Conservation (phyloP, 2,888 invertebrate species). For the Steromphala cineraria region DNA sequence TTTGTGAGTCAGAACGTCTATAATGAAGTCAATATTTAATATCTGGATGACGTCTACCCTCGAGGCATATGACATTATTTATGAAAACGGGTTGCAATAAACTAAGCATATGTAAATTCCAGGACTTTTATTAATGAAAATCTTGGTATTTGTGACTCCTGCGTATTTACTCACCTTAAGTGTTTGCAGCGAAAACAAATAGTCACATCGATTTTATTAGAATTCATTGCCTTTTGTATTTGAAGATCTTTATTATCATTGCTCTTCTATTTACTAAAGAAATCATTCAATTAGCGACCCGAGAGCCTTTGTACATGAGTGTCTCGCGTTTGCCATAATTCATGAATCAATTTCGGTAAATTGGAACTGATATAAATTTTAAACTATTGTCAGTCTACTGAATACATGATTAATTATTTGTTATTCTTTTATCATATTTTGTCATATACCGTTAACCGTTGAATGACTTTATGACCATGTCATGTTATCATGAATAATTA, state of each 20-base stretch:
- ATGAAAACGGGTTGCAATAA: not conserved
- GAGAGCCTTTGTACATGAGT: too few species aligned
- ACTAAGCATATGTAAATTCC: not conserved
- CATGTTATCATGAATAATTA: too few species aligned
- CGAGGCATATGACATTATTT: not conserved
- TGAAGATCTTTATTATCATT: not conserved
- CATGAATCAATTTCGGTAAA: too few species aligned
- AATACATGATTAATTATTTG: too few species aligned
- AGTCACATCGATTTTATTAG: not conserved
- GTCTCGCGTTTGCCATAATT: too few species aligned
- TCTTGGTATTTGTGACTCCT: not conserved
- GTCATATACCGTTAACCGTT: too few species aligned
- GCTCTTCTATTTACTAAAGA: not conserved
- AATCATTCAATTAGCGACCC: not conserved
- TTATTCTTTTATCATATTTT: too few species aligned
- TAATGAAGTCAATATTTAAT: not conserved
- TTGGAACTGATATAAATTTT: too few species aligned
- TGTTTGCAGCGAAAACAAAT: not conserved
- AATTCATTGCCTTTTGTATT: not conserved
- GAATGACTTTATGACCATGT: too few species aligned
- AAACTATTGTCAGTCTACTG: too few species aligned
- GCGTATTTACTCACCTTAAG: not conserved
- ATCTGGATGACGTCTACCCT: not conserved
- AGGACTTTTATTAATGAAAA: not conserved
- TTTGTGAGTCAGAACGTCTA: not conserved